Evolutionary conservation across 2,888 invertebrate genomes (phyloP).

Genomic region (Shargacucullia verbasci): DNA sequence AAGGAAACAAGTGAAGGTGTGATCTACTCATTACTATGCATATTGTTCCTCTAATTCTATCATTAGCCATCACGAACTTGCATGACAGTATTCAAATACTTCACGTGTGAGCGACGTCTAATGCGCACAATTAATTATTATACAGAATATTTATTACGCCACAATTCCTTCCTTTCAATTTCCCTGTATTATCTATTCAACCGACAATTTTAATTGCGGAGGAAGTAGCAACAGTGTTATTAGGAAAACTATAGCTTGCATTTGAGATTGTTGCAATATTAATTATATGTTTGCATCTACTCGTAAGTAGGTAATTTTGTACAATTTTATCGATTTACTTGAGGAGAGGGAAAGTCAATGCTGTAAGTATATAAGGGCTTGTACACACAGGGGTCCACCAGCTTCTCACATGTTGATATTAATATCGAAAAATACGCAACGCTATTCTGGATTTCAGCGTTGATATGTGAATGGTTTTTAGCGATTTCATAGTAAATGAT

Average conservation of each 20-base stretch:
- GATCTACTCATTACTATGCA: slow-evolving; percentile 36
- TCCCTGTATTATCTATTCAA: slow-evolving; percentile 28
- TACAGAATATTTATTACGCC: slow-evolving; percentile 5
- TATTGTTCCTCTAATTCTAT: slow-evolving; percentile 36
- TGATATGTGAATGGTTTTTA: too few species aligned
- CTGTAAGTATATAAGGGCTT: too few species aligned
- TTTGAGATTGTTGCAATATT: slow-evolving; percentile 27
- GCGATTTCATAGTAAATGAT: too few species aligned
- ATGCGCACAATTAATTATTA: slow-evolving; percentile 29
- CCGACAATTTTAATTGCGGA: slow-evolving; percentile 24
- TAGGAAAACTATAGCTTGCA: background rate
- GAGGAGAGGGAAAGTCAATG: too few species aligned
- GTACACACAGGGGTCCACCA: too few species aligned
- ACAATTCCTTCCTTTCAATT: slow-evolving; percentile 37
- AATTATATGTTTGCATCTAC: slow-evolving; percentile 5
- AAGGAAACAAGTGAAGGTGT: slow-evolving; percentile 43
- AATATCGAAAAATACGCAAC: too few species aligned
- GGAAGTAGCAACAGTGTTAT: slow-evolving; percentile 15
- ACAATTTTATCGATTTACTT: too few species aligned
- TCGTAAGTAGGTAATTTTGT: too few species aligned
- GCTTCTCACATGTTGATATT: too few species aligned
- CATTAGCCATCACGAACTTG: slow-evolving; percentile 34
- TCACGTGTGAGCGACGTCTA: slow-evolving; percentile 39
- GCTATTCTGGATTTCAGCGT: too few species aligned
- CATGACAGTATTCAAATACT: slow-evolving; percentile 17